Percentiles rank a stretch among this genome's conserved stretches.
phyloP scores from a whole-genome alignment of 2,113 vertebrate species.

The Chloebia gouldiae region DNA sequence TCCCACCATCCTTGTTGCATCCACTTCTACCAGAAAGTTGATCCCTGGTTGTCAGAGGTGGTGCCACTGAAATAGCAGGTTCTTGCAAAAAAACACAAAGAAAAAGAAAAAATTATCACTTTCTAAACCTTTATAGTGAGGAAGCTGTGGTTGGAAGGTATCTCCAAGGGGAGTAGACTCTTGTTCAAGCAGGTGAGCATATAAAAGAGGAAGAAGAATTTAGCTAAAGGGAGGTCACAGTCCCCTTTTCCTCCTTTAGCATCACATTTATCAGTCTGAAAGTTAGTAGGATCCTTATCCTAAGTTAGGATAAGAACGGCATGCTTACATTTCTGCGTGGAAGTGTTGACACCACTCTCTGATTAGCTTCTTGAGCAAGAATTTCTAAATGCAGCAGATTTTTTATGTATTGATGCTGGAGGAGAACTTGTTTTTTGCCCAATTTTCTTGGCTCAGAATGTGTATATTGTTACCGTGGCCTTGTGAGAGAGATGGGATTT shows the following conservation, averaged over 20 bases:
- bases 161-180: background rate
- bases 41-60: background rate
- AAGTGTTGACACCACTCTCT: background rate
- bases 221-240: background rate
- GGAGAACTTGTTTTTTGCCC: background rate
- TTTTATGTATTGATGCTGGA: background rate
- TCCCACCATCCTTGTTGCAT: background rate
- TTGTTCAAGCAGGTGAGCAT: background rate
- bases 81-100: background rate
- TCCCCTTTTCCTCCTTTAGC: background rate
- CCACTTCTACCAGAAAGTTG: background rate
- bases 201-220: background rate
- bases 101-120: background rate
- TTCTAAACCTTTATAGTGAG: background rate
- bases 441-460: background rate
- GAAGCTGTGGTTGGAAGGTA: background rate
- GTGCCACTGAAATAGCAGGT: background rate
- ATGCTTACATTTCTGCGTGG: background rate
- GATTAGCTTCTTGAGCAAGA: background rate
- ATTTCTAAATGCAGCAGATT: background rate
- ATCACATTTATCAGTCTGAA: background rate
- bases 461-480: background rate
- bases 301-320: background rate
- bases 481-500: background rate
- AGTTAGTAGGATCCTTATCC: background rate